Evolutionary conservation across 92 coral and sea anemone genomes (phyloP), one percentile per base, ranked within the genome.

Genomic region (Micromussa lordhowensis): DNA sequence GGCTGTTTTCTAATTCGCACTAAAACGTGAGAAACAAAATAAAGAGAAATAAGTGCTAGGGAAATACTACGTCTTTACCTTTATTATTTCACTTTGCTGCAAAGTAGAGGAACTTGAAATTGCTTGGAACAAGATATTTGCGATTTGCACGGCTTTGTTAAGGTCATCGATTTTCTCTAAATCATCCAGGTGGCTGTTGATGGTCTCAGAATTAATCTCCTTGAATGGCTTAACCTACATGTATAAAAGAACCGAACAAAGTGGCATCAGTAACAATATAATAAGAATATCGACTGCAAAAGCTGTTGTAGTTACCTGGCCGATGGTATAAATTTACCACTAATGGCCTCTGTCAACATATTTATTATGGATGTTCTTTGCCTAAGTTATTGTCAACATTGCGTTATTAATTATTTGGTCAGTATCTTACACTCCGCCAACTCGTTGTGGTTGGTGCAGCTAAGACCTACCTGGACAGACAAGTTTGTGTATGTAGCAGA

Each of bases 391-490:
- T 8, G 51, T 44, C 10, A 44, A 44, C 51, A 44, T 44, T 40
- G 48, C 48, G 10, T 10, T 10, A 40, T 40, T 40, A 40, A 40
- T 40, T 5, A n/a, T n/a, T n/a, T n/a, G n/a, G n/a, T n/a, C n/a
- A n/a, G n/a, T n/a, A n/a, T n/a, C n/a, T n/a, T n/a, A n/a, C n/a
- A n/a, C n/a, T n/a, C n/a, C n/a, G n/a, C n/a, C n/a, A n/a, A n/a
- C 38, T 2, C 48, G 15, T 32, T 32, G 24, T 71, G n/a, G 26
- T 3, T 18, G 24, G 22, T 71, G 34, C 38, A 6, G 28, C 29
- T 35, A 26, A 13, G 16, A 21, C 75, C 85, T 64, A 81, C 85
- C 74, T 81, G 53, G 4, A 58, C 75, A 34, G 75, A 31, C 36
- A 81, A 63, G 55, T 63, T 24, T 11, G 66, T 13, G 31, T 30